Percentiles rank a stretch among this genome's conserved stretches.
Conservation (phyloP, 2,113 vertebrate species). For the Mastomys coucha region DNA sequence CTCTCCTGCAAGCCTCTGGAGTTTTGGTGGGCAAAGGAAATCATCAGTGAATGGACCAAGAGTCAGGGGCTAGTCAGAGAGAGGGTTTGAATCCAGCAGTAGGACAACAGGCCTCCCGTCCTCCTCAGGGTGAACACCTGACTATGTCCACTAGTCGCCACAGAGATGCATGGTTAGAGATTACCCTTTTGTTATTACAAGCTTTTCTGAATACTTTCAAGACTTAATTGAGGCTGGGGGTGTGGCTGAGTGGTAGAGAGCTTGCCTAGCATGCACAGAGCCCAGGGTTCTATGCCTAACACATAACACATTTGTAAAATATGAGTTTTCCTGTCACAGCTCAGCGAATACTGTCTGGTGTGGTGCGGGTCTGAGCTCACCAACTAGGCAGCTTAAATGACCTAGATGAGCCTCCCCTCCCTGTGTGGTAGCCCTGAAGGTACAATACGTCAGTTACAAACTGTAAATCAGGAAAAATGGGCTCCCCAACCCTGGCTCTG, state of each 20-base stretch:
- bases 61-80: too few relatives aligned
- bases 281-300: neutral
- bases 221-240: neutral
- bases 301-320: neutral
- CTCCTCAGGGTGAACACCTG: neutral
- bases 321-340: neutral
- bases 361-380: neutral
- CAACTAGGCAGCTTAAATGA: neutral
- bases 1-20: neutral
- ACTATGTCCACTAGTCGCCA: neutral
- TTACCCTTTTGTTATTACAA: neutral
- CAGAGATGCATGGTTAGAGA: neutral
- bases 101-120: neutral
- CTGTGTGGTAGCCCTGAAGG: neutral
- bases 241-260: neutral
- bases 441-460: neutral
- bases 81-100: neutral
- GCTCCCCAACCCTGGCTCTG: neutral
- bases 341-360: neutral
- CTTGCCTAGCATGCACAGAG: neutral
- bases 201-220: constrained; percentile 23
- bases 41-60: neutral
- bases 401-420: too few relatives aligned
- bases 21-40: neutral
- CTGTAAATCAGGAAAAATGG: neutral